Percentiles rank a stretch among this genome's conserved stretches.
phyloP scores from a whole-genome alignment of 2,888 invertebrate genomes.

The Chrysodeixis includens region DNA sequence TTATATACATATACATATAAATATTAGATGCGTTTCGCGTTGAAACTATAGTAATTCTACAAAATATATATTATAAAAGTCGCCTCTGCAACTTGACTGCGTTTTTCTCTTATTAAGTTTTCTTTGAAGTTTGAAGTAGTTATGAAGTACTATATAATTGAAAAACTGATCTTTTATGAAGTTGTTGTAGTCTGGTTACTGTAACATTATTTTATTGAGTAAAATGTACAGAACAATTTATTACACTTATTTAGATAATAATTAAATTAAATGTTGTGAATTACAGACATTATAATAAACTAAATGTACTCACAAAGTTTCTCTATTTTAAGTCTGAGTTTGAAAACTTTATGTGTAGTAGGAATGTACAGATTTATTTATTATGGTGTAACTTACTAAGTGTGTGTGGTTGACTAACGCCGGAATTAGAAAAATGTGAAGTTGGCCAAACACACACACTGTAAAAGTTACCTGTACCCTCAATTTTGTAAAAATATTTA shows the following conservation, averaged over 20 bases:
- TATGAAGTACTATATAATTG: not conserved
- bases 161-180: not conserved
- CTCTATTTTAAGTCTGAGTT: slow-evolving; percentile 4
- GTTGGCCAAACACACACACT: not conserved
- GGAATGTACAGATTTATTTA: slow-evolving; percentile 1
- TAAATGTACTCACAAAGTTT: slow-evolving; percentile 7
- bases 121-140: slow-evolving; percentile 21
- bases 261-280: slow-evolving; percentile 1
- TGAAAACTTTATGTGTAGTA: slow-evolving; percentile 1
- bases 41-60: slow-evolving; percentile 18
- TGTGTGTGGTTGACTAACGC: not conserved
- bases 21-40: slow-evolving; percentile 21
- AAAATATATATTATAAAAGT: slow-evolving; percentile 15
- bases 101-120: not conserved
- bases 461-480: not conserved
- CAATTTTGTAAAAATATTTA: not conserved
- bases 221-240: slow-evolving; percentile 6
- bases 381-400: not conserved
- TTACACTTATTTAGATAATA: not conserved
- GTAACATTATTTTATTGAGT: slow-evolving; percentile 7
- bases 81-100: slow-evolving; percentile 12
- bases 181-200: slow-evolving; percentile 1
- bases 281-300: not conserved
- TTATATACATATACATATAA: not conserved
- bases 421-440: not conserved